These are phyloP conservation scores for Pogonocichla stellata DNA, from an alignment of 2,113 vertebrate genomes.

Conservation along the genomic window DNA sequence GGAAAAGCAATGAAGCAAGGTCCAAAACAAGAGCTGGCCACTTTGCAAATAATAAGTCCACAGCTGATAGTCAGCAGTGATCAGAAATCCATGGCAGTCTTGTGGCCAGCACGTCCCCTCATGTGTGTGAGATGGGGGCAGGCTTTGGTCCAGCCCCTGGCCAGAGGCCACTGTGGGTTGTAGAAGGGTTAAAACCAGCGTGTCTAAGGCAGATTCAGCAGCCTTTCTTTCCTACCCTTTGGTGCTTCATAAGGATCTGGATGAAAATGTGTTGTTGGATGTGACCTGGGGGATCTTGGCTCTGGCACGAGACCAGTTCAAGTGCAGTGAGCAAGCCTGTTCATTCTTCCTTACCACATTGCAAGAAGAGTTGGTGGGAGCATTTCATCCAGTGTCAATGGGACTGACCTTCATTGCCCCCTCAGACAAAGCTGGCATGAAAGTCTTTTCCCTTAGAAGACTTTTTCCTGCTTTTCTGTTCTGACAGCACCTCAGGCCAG, in stretches of 20 bases:
- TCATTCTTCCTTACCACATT: neutral
- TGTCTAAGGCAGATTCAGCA: neutral
- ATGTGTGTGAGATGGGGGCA: rapidly evolving
- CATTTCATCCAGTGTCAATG: neutral
- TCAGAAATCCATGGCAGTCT: neutral
- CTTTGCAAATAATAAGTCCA: neutral
- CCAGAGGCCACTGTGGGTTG: neutral
- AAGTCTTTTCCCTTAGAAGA: neutral
- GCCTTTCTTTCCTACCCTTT: neutral
- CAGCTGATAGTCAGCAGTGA: neutral
- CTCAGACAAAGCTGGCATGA: neutral
- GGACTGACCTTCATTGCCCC: neutral
- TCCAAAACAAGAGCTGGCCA: neutral
- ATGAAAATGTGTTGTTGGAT: neutral
- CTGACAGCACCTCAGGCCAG: neutral
- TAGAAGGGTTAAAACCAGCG: neutral
- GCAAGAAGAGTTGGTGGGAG: neutral
- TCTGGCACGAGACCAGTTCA: rapidly evolving
- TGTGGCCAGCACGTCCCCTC: neutral
- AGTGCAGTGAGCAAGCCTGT: neutral
- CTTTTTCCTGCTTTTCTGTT: neutral
- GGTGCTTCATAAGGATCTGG: neutral
- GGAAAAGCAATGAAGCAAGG: slow-evolving; percentile 13
- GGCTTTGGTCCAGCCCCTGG: neutral
- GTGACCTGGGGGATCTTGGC: neutral